A percentile compares a stretch with the other conserved stretches of the same genome.
These are phyloP conservation scores for Prosopocoilus inquinatus DNA, from an alignment of 2,888 invertebrate genomes.

Conservation along the genomic window DNA sequence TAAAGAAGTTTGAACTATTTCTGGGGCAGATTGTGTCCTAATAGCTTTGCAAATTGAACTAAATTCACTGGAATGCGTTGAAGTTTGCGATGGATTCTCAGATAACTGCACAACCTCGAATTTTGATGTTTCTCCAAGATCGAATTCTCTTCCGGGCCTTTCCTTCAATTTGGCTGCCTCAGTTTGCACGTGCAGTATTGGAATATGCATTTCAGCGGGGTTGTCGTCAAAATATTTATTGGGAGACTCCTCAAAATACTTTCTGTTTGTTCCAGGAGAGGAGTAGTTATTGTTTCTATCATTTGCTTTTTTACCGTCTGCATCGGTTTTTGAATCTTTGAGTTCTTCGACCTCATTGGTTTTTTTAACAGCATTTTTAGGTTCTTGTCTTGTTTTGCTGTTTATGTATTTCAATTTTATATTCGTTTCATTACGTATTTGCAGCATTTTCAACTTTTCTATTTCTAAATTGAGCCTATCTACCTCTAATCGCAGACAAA, in stretches of 20 bases:
- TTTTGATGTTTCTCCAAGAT: too few relatives aligned
- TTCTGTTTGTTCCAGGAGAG: too few relatives aligned
- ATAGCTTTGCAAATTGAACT: constrained; percentile 6
- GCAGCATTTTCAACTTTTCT: constrained; percentile 36
- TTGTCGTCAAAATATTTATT: not conserved
- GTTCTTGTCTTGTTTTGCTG: constrained; percentile 7
- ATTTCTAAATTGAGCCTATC: constrained; percentile 40
- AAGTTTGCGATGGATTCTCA: constrained; percentile 15
- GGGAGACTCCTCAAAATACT: not conserved
- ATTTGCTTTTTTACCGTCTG: not conserved
- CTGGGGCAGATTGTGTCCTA: constrained; percentile 31
- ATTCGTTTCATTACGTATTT: constrained; percentile 40
- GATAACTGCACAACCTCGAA: constrained; percentile 14
- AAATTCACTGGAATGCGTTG: constrained; percentile 12
- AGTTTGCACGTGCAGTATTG: not conserved
- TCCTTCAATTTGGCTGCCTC: not conserved
- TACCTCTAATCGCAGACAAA: constrained; percentile 45
- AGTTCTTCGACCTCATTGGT: not conserved
- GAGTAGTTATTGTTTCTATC: not conserved
- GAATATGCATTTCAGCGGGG: not conserved
- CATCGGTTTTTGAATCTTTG: not conserved
- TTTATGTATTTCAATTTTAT: constrained; percentile 35
- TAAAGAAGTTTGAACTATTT: constrained; percentile 28
- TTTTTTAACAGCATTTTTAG: too few relatives aligned
- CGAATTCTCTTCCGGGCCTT: constrained; percentile 2